A percentile compares a stretch with the other conserved stretches of the same genome.
phyloP scores from a whole-genome alignment of 2,888 invertebrate species.

The Cheilosia vulpina region DNA sequence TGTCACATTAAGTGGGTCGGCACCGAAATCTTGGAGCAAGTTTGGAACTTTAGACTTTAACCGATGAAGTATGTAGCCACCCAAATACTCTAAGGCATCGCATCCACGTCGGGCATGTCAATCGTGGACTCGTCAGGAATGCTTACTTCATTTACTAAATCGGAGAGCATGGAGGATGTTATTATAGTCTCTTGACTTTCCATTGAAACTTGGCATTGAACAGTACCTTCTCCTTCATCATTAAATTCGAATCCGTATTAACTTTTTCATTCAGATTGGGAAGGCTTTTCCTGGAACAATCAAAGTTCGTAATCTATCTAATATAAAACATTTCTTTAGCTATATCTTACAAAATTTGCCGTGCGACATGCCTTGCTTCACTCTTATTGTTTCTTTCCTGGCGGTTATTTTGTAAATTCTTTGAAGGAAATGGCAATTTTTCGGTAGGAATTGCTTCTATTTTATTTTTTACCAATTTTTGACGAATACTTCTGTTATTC shows the following conservation, averaged over 20 bases:
- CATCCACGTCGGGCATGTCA: neutral
- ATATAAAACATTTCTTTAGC: neutral
- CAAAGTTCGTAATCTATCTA: neutral
- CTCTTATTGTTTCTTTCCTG: too few relatives aligned
- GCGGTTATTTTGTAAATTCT: too few relatives aligned
- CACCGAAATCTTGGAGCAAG: neutral
- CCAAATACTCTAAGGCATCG: neutral
- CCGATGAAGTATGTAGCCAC: neutral
- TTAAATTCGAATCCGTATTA: neutral
- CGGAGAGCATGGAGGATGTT: neutral
- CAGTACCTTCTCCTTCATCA: neutral
- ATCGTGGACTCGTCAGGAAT: neutral
- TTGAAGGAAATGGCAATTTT: too few relatives aligned
- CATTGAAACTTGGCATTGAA: neutral
- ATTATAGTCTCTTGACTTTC: neutral
- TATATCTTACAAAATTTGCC: slow-evolving; percentile 7
- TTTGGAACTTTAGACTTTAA: neutral
- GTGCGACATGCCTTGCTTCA: neutral
- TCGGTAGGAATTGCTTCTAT: slow-evolving; percentile 7
- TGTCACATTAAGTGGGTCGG: neutral
- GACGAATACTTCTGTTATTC: slow-evolving; percentile 4
- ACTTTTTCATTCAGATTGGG: neutral
- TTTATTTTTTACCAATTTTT: slow-evolving; percentile 18
- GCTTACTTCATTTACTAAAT: neutral
- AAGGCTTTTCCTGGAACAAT: neutral